Evolutionary conservation across 2,888 invertebrate species (phyloP), one percentile per base, ranked within the genome.

Genomic region (Pseudolycoriella hygida): DNA sequence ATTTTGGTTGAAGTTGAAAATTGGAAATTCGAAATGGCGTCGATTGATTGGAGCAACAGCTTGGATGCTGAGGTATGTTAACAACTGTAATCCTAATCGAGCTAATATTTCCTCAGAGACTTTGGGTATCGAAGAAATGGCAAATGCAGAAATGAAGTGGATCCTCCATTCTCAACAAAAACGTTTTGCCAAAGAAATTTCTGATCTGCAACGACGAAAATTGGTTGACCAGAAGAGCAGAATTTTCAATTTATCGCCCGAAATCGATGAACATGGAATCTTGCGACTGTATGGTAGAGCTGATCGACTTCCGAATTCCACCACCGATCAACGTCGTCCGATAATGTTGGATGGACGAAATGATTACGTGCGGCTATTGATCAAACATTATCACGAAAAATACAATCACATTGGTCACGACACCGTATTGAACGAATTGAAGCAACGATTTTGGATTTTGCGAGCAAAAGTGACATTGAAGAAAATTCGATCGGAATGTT

Each of bases 401-500:
- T 34, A 38, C 12, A 34, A 34, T 4, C 48, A 50, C 25, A 42
- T 40, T 12, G 46, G 40, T 1, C 25, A 12, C 4, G 47, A 47
- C 10, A 47, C 47, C 12, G 47, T 50, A 12, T 32, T 50, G 4
- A 50, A 48, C 31, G 44, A 47, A n/a, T 10, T 50, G n/a, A 20
- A 47, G 14, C 46, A 50, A 37, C 46, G 43, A 18, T 50, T 44
- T 32, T 48, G 48, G 42, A 47, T 50, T 17, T 8, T 44, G 11
- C 51, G 15, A 34, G 37, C 46, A 38, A 46, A 34, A 47, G 48
- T 17, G 44, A 49, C 34, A 41, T 37, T 48, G 17, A 43, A 25
- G 17, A 42, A 48, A 2, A 40, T 42, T 2, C 39, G 31, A 0
- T n/a, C 34, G 11, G 17, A 20, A 2, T 42, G 47, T 14, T 32